Base-by-base conservation (phyloP, 2,797 vertebrate genomes). In the Siniperca undulata region DNA sequence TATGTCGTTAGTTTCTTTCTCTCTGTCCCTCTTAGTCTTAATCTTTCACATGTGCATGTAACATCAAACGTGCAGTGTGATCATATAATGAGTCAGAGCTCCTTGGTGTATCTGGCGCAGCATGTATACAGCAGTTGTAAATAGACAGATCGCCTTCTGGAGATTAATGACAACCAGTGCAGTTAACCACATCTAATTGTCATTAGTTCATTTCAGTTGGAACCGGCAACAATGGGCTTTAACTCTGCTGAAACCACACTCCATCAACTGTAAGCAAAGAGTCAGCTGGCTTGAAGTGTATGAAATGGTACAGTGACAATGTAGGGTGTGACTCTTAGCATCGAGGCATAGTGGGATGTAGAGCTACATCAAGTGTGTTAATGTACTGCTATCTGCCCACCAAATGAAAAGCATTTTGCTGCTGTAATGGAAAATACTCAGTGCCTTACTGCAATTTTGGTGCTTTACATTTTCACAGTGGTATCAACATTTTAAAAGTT, bases 101-200 rank as follows among this genome's bases (percentile, higher is more conserved):
- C 74, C 56, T 67, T 53, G n/a, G 55, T 81, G 81, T 70, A 78
- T 83, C 73, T 52, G 59, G 62, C 53, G 68, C 53, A 66, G 58
- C 65, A 74, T 79, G 78, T 83, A 86, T 74, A 66, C 80, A 85
- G 74, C 61, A 34, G 59, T 72, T 85, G 71, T 82, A 80, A 76
- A 80, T 69, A 81, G 75, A 80, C 70, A 72, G 81, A 92, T 90
- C 91, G 83, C 72, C 64, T 81, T 70, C 69, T 89, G 74, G 79
- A 90, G 90, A 91, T 93, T 87, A 92, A 91, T 88, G 89, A 46
- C 64, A 83, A 80, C 67, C 67, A 89, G 92, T 77, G 85, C 86
- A 88, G 90, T 92, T 92, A 91, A 91, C 82, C 87, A 85, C 36
- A 79, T 62, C 80, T 86, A 87, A 90, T 81, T 80, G 82, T 82